Percentiles rank a stretch among this genome's conserved stretches.
These are phyloP conservation scores for Chaetorhynchus papuensis DNA, from an alignment of 2,113 vertebrate species.

Conservation along the genomic window DNA sequence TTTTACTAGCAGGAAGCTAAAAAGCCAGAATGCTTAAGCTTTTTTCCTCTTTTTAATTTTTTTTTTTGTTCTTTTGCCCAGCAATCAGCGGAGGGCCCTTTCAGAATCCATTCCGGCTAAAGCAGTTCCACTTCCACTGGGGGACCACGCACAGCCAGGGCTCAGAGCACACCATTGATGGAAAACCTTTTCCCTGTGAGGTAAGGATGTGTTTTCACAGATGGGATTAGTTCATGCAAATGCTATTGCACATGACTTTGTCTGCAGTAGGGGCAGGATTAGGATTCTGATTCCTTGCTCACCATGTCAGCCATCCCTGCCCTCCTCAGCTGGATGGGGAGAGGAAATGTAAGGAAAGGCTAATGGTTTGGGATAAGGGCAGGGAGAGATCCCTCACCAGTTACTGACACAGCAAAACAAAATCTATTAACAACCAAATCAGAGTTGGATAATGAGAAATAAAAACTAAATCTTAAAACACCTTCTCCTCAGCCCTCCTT, in stretches of 20 bases:
- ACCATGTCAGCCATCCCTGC: not conserved
- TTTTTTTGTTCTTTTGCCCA: conserved; percentile 18
- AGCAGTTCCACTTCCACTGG: conserved; percentile 98
- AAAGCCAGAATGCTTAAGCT: not conserved
- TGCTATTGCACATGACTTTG: not conserved
- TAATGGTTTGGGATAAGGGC: accelerated
- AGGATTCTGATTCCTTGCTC: not conserved
- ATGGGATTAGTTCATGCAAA: not conserved
- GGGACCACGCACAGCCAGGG: conserved; percentile 83
- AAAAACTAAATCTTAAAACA: not conserved
- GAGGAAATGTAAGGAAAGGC: not conserved
- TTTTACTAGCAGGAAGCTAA: not conserved
- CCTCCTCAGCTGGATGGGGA: not conserved
- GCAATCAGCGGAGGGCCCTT: conserved; percentile 88
- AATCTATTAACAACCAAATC: not conserved
- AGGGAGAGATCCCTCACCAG: not conserved
- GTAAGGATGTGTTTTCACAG: conserved; percentile 53
- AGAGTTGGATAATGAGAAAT: not conserved
- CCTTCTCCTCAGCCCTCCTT: not conserved
- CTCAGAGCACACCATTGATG: conserved; percentile 90
- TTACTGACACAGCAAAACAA: not conserved
- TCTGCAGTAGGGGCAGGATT: not conserved
- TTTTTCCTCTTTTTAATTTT: not conserved
- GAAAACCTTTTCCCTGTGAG: conserved; percentile 87
- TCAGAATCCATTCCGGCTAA: conserved; percentile 86